These are phyloP conservation scores for Eulithis testata DNA, from an alignment of 2,888 invertebrate species.

Conservation along the genomic window DNA sequence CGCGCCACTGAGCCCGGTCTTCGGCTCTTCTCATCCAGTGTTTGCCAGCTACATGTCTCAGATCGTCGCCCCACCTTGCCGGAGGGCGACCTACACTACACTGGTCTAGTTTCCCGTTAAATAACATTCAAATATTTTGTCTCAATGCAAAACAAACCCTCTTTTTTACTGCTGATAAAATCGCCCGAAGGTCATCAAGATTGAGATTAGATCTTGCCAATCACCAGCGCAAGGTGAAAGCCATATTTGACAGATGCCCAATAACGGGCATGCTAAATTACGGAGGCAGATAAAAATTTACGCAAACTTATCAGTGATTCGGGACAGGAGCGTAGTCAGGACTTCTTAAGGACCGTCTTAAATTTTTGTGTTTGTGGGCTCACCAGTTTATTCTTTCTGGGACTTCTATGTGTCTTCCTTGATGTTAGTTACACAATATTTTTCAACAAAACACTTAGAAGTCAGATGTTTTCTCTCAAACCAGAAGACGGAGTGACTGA, in stretches of 20 bases:
- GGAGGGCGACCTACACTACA: too few species aligned
- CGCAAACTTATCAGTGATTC: constrained; percentile 46
- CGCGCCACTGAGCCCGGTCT: too few species aligned
- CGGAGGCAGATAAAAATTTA: constrained; percentile 49
- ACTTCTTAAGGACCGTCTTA: background rate
- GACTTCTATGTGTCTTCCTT: too few species aligned
- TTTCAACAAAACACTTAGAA: too few species aligned
- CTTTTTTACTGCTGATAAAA: background rate
- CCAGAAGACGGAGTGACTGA: too few species aligned
- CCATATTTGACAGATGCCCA: constrained; percentile 45
- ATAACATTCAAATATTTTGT: background rate
- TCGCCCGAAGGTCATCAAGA: background rate
- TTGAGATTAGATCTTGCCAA: constrained; percentile 22
- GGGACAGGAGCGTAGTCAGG: constrained; percentile 24
- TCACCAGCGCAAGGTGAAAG: constrained; percentile 32
- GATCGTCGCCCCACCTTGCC: too few species aligned
- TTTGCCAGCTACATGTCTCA: too few species aligned
- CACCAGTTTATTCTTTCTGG: too few species aligned
- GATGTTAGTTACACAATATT: too few species aligned
- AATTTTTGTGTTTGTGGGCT: too few species aligned
- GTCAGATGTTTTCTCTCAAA: too few species aligned
- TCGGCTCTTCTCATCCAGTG: too few species aligned
- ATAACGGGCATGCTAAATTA: constrained; percentile 40
- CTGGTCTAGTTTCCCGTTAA: background rate
- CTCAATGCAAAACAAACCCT: background rate